phyloP scores from a whole-genome alignment of 2,113 vertebrate genomes.

The Sialia sialis region DNA sequence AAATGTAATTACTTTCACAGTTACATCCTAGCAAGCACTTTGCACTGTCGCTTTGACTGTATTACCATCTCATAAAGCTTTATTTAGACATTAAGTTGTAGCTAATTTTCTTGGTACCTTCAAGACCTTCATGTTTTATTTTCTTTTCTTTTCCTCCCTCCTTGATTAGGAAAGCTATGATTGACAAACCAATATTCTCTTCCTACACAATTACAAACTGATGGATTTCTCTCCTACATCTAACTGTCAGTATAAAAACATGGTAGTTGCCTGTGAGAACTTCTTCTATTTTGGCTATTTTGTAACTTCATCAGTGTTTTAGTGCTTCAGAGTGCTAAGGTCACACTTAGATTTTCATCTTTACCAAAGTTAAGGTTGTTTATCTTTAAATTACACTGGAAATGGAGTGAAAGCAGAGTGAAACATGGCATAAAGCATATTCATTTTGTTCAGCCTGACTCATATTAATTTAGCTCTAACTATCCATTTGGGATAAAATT shows the following conservation, averaged over 20 bases:
- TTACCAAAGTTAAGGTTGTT: background rate
- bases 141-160: rapidly evolving
- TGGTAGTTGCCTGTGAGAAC: background rate
- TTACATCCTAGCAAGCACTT: background rate
- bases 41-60: background rate
- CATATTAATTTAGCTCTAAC: background rate
- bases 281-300: background rate
- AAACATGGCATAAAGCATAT: background rate
- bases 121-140: background rate
- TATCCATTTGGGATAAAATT: background rate
- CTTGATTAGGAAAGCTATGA: background rate
- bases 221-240: background rate
- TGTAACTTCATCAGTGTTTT: background rate
- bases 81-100: background rate
- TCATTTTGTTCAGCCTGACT: background rate
- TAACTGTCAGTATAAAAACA: background rate
- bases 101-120: background rate
- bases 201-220: background rate
- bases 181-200: background rate
- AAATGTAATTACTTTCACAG: background rate
- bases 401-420: background rate
- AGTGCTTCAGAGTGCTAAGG: background rate
- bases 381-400: background rate
- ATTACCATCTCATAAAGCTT: background rate
- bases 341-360: background rate